Conservation (phyloP, 2,888 invertebrate genomes). For the Leptura quadrifasciata region DNA sequence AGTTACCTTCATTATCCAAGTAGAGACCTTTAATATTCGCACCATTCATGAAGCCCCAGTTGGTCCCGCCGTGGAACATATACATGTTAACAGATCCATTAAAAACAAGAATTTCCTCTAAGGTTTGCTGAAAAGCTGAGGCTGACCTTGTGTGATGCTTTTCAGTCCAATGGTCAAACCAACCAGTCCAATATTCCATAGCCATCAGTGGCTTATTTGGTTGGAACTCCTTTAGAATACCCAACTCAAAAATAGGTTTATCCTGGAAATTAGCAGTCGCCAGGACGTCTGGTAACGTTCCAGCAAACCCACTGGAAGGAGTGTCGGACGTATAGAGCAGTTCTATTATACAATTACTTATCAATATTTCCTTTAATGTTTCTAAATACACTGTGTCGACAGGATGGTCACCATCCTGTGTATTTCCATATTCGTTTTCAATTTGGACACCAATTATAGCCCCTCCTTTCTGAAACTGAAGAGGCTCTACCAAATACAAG, state of each 20-base stretch:
- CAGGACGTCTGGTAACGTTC: constrained; percentile 66
- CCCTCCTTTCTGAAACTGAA: constrained; percentile 84
- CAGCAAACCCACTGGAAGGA: constrained; percentile 57
- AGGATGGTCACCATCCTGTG: constrained; percentile 55
- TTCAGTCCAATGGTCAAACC: constrained; percentile 78
- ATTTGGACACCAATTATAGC: constrained; percentile 82
- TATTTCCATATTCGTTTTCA: constrained; percentile 95
- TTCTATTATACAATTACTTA: constrained; percentile 72
- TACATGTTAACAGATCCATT: constrained; percentile 64
- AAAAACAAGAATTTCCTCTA: constrained; percentile 60
- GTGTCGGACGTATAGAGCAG: constrained; percentile 76
- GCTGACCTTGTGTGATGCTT: constrained; percentile 62
- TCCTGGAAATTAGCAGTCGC: constrained; percentile 77
- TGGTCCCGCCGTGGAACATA: constrained; percentile 83
- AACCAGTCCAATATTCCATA: constrained; percentile 77
- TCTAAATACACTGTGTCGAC: constrained; percentile 72
- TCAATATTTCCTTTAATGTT: constrained; percentile 70
- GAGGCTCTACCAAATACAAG: constrained; percentile 74
- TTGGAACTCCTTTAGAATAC: constrained; percentile 68
- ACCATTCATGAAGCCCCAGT: constrained; percentile 80
- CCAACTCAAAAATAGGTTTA: constrained; percentile 63
- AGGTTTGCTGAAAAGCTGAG: constrained; percentile 56
- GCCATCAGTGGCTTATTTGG: constrained; percentile 75
- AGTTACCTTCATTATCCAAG: constrained; percentile 41
- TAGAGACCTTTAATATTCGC: constrained; percentile 51